These are phyloP conservation scores for Cyrtorhinus lividipennis DNA, from an alignment of 1,140 invertebrate species.

Conservation along the genomic window DNA sequence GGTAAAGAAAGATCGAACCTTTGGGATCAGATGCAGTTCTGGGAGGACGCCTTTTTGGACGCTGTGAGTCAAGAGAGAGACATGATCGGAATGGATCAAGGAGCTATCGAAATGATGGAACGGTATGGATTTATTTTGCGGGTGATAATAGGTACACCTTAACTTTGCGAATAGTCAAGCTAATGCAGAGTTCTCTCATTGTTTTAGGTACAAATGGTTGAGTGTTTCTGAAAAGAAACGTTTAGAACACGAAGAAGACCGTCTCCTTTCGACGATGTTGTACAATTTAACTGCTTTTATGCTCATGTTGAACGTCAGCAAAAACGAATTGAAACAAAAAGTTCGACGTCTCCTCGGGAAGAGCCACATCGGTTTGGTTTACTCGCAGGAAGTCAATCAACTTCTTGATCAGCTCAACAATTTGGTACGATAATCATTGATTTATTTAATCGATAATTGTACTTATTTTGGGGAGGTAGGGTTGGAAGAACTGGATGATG, in stretches of 20 bases:
- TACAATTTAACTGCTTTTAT: constrained; percentile 95
- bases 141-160: too few species aligned
- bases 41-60: constrained; percentile 98
- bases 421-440: constrained; percentile 62
- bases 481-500: too few species aligned
- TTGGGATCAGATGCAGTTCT: constrained; percentile 99
- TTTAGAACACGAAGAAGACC: constrained; percentile 95
- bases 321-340: constrained; percentile 78
- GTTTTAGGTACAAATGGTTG: constrained; percentile 66
- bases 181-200: too few species aligned
- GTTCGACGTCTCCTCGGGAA: constrained; percentile 88
- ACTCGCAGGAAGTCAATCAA: constrained; percentile 94
- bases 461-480: too few species aligned
- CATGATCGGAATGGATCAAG: constrained; percentile 99
- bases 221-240: constrained; percentile 89
- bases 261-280: constrained; percentile 83
- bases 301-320: constrained; percentile 82
- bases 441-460: too few species aligned
- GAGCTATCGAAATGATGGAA: constrained; percentile 98
- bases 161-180: too few species aligned
- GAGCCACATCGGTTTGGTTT: constrained; percentile 93
- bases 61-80: constrained; percentile 97
- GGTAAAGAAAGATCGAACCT: constrained; percentile 65
- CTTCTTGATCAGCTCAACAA: constrained; percentile 89
- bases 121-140: constrained; percentile 36